Evolutionary conservation across 2,888 invertebrate genomes (phyloP).

Genomic region (Bursaphelenchus okinawaensis): DNA sequence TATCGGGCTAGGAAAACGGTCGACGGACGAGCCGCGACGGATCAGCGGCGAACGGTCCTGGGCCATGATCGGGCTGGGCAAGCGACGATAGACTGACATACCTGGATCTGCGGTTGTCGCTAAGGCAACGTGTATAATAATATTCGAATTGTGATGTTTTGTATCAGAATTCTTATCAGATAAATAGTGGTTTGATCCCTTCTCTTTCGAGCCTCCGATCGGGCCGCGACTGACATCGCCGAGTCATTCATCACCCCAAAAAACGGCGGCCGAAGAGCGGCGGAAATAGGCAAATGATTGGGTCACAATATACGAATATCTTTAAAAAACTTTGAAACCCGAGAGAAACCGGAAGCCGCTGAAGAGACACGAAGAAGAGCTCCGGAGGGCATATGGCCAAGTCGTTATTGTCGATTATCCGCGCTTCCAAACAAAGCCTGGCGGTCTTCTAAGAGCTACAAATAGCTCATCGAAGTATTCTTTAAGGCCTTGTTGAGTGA

Average conservation of each 20-base stretch:
- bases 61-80: slow-evolving; percentile 1
- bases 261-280: neutral
- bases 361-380: neutral
- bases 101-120: neutral
- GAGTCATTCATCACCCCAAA: neutral
- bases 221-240: too few relatives aligned
- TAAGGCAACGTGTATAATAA: too few relatives aligned
- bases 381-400: neutral
- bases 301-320: neutral
- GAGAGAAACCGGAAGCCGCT: neutral
- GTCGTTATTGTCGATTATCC: neutral
- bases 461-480: too few relatives aligned
- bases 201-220: too few relatives aligned
- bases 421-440: neutral
- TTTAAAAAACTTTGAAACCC: neutral
- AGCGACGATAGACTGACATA: neutral
- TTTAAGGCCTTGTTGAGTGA: neutral
- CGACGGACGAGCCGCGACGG: neutral
- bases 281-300: neutral
- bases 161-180: too few relatives aligned
- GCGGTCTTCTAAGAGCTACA: too few relatives aligned
- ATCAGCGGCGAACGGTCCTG: neutral
- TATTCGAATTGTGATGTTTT: too few relatives aligned
- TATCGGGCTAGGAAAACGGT: slow-evolving; percentile 3
- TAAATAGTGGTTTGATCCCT: too few relatives aligned